phyloP scores from a whole-genome alignment of 1,140 invertebrate species.

The Pseudomyrmex dendroicus region DNA sequence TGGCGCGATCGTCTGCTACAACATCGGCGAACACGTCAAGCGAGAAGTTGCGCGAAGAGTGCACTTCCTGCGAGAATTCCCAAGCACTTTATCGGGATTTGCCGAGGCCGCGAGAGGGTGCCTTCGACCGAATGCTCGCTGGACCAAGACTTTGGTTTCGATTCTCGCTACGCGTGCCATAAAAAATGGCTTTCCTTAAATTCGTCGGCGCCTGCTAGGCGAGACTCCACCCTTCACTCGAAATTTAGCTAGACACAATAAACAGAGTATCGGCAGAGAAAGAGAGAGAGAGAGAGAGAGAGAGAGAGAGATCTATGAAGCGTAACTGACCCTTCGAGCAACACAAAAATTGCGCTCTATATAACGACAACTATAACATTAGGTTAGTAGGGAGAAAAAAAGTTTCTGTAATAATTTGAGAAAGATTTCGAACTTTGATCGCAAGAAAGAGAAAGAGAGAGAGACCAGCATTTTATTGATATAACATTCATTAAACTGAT shows the following conservation, averaged over 20 bases:
- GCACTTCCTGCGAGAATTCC: conserved; percentile 63
- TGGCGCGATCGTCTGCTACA: conserved; percentile 57
- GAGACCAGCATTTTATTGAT: background rate
- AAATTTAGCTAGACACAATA: conserved; percentile 50
- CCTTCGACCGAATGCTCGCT: conserved; percentile 66
- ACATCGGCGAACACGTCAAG: conserved; percentile 74
- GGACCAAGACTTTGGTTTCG: conserved; percentile 76
- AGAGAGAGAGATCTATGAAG: conserved; percentile 18
- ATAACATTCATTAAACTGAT: background rate
- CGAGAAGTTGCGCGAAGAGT: conserved; percentile 69
- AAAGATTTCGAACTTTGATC: too few species aligned
- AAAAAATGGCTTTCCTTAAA: conserved; percentile 77
- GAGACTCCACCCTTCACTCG: conserved; percentile 19
- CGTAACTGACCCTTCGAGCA: background rate
- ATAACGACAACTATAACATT: too few species aligned
- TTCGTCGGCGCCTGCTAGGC: conserved; percentile 67
- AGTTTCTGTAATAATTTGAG: too few species aligned
- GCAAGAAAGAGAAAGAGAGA: too few species aligned
- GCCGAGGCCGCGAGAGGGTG: conserved; percentile 47
- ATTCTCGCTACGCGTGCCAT: conserved; percentile 54
- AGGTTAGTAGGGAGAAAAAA: too few species aligned
- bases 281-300: too few species aligned
- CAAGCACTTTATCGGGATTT: conserved; percentile 72
- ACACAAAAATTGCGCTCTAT: conserved; percentile 8
- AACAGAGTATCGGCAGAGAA: background rate